Percentiles rank a stretch among this genome's conserved stretches.
phyloP scores from a whole-genome alignment of 2,888 invertebrate genomes.

The Acronicta leporina region DNA sequence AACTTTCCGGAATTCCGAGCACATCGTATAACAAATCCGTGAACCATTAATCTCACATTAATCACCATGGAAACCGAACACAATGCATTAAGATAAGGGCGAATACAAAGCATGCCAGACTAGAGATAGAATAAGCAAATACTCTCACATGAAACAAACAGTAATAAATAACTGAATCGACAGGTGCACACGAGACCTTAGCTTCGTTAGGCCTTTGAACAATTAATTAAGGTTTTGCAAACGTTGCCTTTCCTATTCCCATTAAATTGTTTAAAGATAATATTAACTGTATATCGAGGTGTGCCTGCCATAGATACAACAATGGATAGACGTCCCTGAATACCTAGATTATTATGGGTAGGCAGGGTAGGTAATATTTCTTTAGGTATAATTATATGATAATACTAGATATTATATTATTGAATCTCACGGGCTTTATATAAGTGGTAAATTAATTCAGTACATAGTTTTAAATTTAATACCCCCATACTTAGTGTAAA shows the following conservation, averaged over 20 bases:
- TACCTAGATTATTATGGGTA: neutral
- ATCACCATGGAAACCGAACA: conserved; percentile 40
- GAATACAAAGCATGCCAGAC: conserved; percentile 32
- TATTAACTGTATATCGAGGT: conserved; percentile 41
- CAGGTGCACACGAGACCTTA: conserved; percentile 68
- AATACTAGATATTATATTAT: too few species aligned
- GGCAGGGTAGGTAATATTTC: too few species aligned
- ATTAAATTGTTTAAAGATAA: conserved; percentile 52
- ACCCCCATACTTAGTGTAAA: too few species aligned
- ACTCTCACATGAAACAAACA: conserved; percentile 63
- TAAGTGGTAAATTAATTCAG: neutral
- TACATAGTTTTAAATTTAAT: neutral
- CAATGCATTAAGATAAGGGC: conserved; percentile 55
- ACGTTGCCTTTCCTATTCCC: conserved; percentile 57
- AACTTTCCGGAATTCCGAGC: conserved; percentile 13
- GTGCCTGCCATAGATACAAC: conserved; percentile 27
- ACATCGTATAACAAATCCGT: conserved; percentile 27
- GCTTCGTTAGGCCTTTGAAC: conserved; percentile 66
- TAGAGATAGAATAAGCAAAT: conserved; percentile 43
- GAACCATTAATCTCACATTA: conserved; percentile 44
- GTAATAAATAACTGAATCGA: conserved; percentile 74
- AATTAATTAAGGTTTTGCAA: conserved; percentile 70
- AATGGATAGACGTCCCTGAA: conserved; percentile 14
- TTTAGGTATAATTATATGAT: too few species aligned
- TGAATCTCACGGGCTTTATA: neutral